Conservation (phyloP, 1,140 invertebrate species). For the Papilio polytes region DNA sequence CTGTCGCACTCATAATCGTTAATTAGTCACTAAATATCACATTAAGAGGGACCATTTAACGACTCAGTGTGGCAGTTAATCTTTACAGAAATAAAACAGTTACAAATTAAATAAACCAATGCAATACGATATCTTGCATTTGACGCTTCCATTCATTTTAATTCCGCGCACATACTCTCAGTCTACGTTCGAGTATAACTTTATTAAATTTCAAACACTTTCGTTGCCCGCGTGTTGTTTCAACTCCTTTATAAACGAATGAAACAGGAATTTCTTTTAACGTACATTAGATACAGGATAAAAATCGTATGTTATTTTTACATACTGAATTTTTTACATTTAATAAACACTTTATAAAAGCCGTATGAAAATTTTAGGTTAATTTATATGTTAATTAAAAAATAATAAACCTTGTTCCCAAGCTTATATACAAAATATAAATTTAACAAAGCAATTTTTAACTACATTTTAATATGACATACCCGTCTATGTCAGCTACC, state of each 20-base stretch:
- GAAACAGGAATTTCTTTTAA: not conserved
- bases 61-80: no score
- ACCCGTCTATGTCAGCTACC: no score
- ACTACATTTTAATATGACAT: no score
- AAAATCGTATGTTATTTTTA: constrained; percentile 14
- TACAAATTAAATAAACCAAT: not conserved
- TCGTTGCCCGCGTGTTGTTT: constrained; percentile 40
- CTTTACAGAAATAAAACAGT: not conserved
- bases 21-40: no score
- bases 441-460: no score
- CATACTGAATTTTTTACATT: not conserved
- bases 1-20: no score
- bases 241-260: constrained; percentile 43
- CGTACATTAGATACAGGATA: not conserved
- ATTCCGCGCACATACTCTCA: constrained; percentile 17
- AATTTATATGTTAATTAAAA: constrained; percentile 14
- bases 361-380: not conserved
- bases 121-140: not conserved
- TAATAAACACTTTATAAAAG: not conserved
- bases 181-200: constrained; percentile 36
- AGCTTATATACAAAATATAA: not conserved
- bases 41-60: no score
- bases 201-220: constrained; percentile 53
- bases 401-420: not conserved
- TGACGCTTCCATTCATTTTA: constrained; percentile 11